phyloP scores from a whole-genome alignment of 2,113 vertebrate genomes.

The Sterrhoptilus dennistouni region DNA sequence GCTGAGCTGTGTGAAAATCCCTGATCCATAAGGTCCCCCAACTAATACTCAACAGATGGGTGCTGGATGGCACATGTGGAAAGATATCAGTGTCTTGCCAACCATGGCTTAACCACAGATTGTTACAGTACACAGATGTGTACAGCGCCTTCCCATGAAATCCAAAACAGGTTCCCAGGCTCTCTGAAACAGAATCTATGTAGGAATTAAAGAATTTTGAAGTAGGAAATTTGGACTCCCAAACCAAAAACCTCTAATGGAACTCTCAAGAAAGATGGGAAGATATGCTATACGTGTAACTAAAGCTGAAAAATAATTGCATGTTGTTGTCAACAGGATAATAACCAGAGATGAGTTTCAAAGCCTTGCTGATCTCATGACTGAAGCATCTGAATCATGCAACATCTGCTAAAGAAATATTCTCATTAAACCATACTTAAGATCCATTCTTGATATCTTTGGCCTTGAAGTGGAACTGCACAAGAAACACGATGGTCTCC shows the following conservation, averaged over 20 bases:
- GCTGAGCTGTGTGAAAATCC: not conserved
- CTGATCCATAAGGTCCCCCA: not conserved
- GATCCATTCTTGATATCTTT: not conserved
- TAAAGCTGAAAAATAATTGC: not conserved
- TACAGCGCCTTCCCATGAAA: not conserved
- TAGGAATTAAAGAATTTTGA: not conserved
- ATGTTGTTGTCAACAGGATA: not conserved
- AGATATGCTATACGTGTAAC: not conserved
- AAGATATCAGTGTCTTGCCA: rapidly evolving
- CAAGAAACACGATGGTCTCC: not conserved
- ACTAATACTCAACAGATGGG: not conserved
- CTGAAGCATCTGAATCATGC: not conserved
- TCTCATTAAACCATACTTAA: not conserved
- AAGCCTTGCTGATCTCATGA: slow-evolving; percentile 8
- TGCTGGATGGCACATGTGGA: not conserved
- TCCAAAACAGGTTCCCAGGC: not conserved
- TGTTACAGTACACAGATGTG: not conserved
- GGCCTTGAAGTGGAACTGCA: not conserved
- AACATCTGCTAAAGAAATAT: slow-evolving; percentile 8
- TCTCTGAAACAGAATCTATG: not conserved
- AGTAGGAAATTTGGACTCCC: not conserved
- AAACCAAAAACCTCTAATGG: not conserved
- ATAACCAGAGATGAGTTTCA: not conserved
- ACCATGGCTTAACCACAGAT: not conserved
- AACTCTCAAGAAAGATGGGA: not conserved